Percentiles rank a stretch among this genome's conserved stretches.
Conservation (phyloP, 2,797 vertebrate genomes). For the Xenentodon cancila region DNA sequence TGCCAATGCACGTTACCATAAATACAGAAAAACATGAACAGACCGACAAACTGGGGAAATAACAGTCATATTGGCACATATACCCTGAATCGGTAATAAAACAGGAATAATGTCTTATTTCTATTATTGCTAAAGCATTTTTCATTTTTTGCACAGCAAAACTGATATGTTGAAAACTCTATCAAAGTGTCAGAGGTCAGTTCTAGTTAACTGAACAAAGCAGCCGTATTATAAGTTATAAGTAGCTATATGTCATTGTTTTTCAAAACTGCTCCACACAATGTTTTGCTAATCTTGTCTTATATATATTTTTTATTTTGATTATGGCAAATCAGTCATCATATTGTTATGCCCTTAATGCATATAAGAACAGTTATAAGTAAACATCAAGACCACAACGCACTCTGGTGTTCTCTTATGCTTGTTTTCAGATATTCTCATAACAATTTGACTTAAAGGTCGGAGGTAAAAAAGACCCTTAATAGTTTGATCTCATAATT, state of each 20-base stretch:
- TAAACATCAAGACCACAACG: too few relatives aligned
- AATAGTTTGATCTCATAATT: too few relatives aligned
- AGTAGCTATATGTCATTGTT: conserved; percentile 41
- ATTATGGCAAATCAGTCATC: too few relatives aligned
- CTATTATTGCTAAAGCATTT: conserved; percentile 28
- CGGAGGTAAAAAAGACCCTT: too few relatives aligned
- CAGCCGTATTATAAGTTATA: conserved; percentile 10
- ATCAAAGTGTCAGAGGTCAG: conserved; percentile 22
- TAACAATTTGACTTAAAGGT: too few relatives aligned
- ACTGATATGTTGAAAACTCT: conserved; percentile 22
- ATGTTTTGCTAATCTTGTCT: too few relatives aligned
- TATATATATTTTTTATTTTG: too few relatives aligned
- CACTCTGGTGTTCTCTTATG: too few relatives aligned
- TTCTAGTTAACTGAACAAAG: conserved; percentile 24
- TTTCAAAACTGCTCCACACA: too few relatives aligned
- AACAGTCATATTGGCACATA: conserved; percentile 34
- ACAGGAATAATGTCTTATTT: conserved; percentile 26
- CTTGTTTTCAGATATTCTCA: too few relatives aligned
- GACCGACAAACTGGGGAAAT: conserved; percentile 70
- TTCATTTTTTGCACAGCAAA: conserved; percentile 40
- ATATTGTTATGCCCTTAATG: too few relatives aligned
- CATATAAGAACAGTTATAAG: too few relatives aligned
- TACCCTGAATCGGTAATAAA: conserved; percentile 34
- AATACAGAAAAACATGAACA: conserved; percentile 74
- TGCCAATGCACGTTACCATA: conserved; percentile 71